phyloP scores from a whole-genome alignment of 2,113 vertebrate genomes.

The Grammomys dolichurus region DNA sequence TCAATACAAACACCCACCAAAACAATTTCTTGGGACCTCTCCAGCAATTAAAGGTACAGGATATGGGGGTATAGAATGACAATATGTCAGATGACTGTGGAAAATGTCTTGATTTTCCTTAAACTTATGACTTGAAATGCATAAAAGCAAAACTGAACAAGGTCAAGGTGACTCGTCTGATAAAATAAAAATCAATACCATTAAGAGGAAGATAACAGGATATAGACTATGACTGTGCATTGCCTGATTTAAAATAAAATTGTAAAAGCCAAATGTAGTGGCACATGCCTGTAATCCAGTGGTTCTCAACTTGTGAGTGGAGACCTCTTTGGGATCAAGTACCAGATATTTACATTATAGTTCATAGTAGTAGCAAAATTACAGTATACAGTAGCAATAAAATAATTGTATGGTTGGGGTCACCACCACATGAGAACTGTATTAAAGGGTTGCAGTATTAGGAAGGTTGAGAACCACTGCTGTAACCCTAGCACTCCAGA shows the following conservation, averaged over 20 bases:
- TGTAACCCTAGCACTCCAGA: neutral
- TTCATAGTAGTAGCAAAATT: neutral
- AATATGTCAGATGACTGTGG: neutral
- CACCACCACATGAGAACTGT: neutral
- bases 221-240: neutral
- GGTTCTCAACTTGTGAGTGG: neutral
- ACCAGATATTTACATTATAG: neutral
- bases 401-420: neutral
- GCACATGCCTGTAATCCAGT: neutral
- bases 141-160: neutral
- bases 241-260: neutral
- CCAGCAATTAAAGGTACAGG: neutral
- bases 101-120: neutral
- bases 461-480: neutral
- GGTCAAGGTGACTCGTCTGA: neutral
- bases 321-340: neutral
- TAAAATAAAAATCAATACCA: neutral
- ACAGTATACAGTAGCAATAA: neutral
- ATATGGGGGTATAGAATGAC: neutral
- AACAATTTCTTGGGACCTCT: neutral
- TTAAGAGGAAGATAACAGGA: neutral
- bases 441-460: neutral
- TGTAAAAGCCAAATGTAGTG: neutral
- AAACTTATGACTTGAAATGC: neutral
- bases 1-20: neutral